A percentile compares a stretch with the other conserved stretches of the same genome.
Evolutionary conservation across 2,888 invertebrate genomes (phyloP).

Genomic region (Acholoe squamosa): DNA sequence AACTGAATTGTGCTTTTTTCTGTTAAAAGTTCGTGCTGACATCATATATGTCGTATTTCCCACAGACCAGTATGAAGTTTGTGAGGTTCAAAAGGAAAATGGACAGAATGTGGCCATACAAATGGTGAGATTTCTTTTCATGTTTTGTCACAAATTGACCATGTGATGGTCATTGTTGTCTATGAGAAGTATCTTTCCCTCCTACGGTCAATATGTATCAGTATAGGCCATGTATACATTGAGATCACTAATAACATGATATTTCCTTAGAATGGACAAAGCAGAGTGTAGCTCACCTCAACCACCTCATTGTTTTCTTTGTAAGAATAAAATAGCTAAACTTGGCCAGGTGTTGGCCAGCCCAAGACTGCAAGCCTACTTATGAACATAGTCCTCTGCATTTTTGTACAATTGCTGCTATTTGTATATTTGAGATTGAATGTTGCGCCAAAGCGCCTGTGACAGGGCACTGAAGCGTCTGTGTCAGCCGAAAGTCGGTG

Average conservation of each 20-base stretch:
- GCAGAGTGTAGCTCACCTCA: too few relatives aligned
- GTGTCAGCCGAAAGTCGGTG: not conserved
- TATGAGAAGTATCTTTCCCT: not conserved
- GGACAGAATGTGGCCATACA: not conserved
- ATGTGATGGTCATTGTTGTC: constrained; percentile 1
- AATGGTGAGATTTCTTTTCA: constrained; percentile 24
- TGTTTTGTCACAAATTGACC: constrained; percentile 3
- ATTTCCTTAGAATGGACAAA: not conserved
- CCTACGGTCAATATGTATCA: not conserved
- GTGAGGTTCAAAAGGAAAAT: not conserved
- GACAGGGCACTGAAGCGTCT: not conserved
- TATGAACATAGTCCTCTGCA: not conserved
- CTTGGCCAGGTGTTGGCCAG: not conserved
- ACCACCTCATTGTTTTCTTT: too few relatives aligned
- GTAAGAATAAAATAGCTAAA: too few relatives aligned
- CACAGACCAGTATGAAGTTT: not conserved
- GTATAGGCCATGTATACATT: too few relatives aligned
- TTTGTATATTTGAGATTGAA: constrained; percentile 44
- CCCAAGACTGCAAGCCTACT: not conserved
- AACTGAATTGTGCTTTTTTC: constrained; percentile 11
- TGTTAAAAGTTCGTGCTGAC: constrained; percentile 3
- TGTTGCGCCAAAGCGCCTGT: not conserved
- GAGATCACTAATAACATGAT: not conserved
- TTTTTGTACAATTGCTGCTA: constrained; percentile 33
- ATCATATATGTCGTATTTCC: not conserved